phyloP scores from a whole-genome alignment of 2,797 vertebrate genomes.

The Peromyscus aztecus region DNA sequence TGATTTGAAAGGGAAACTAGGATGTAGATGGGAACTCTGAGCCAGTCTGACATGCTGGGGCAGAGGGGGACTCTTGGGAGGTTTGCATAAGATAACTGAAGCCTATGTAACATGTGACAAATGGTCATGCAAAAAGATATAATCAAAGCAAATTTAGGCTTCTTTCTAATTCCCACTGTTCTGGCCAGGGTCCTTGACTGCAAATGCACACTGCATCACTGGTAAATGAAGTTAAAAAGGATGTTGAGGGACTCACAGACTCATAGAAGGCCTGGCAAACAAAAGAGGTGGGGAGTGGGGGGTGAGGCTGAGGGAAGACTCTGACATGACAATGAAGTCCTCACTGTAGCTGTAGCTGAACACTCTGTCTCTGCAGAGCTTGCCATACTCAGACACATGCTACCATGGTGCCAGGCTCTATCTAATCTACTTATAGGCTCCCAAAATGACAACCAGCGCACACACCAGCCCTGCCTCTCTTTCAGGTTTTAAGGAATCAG shows the following conservation, averaged over 20 bases:
- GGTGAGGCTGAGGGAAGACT: neutral
- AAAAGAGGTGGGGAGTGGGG: neutral
- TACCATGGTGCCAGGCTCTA: neutral
- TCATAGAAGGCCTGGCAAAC: neutral
- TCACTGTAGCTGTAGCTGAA: neutral
- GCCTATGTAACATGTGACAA: neutral
- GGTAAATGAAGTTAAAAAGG: conserved; percentile 15
- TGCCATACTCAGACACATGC: neutral
- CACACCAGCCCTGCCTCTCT: neutral
- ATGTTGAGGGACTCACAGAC: neutral
- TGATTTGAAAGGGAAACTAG: neutral
- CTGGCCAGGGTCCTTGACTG: neutral
- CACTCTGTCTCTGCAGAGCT: neutral
- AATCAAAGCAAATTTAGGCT: neutral
- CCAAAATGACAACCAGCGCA: neutral
- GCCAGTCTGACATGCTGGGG: neutral
- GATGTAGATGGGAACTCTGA: neutral
- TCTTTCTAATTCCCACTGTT: neutral
- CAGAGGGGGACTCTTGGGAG: neutral
- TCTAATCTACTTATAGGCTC: neutral
- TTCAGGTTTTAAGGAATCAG: neutral
- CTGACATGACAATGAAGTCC: neutral
- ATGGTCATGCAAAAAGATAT: neutral
- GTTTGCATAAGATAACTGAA: neutral
- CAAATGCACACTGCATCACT: neutral